phyloP scores from a whole-genome alignment of 2,113 vertebrate genomes.

The Laticauda colubrina region DNA sequence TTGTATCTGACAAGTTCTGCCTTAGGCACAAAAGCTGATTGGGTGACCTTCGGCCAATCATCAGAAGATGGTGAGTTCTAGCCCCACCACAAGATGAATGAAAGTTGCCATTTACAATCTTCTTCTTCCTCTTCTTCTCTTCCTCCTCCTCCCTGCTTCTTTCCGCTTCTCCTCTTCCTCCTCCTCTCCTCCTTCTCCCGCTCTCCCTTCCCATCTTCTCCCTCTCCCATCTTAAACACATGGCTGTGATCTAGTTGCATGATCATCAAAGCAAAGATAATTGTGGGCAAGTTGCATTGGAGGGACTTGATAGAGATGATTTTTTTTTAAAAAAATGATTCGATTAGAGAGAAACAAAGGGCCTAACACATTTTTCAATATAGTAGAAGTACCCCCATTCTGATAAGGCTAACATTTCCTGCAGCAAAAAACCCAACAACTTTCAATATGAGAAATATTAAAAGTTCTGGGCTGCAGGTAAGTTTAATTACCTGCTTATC shows the following conservation, averaged over 20 bases:
- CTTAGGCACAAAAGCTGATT: no score
- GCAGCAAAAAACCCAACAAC: slow-evolving; percentile 46
- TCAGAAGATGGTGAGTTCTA: no score
- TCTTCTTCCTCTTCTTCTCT: neutral
- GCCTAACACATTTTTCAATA: neutral
- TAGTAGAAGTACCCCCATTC: neutral
- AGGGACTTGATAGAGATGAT: neutral
- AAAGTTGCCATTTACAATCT: slow-evolving; percentile 60
- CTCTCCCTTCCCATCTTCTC: neutral
- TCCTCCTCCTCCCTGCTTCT: neutral
- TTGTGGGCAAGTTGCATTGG: neutral
- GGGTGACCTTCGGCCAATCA: no score
- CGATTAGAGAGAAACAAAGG: neutral
- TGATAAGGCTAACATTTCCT: slow-evolving; percentile 20
- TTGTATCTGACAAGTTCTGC: no score
- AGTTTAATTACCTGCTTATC: slow-evolving; percentile 60
- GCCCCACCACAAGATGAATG: fast-evolving
- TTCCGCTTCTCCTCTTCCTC: neutral
- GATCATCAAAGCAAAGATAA: neutral
- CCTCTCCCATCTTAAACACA: neutral
- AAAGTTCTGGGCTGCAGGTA: slow-evolving; percentile 22
- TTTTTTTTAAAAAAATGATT: neutral
- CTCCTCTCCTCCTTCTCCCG: neutral
- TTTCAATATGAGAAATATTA: slow-evolving; percentile 8
- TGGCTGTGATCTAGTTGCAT: neutral